Evolutionary conservation across 2,888 invertebrate species (phyloP), one percentile per base, ranked within the genome.

Genomic region (Ischnura elegans): DNA sequence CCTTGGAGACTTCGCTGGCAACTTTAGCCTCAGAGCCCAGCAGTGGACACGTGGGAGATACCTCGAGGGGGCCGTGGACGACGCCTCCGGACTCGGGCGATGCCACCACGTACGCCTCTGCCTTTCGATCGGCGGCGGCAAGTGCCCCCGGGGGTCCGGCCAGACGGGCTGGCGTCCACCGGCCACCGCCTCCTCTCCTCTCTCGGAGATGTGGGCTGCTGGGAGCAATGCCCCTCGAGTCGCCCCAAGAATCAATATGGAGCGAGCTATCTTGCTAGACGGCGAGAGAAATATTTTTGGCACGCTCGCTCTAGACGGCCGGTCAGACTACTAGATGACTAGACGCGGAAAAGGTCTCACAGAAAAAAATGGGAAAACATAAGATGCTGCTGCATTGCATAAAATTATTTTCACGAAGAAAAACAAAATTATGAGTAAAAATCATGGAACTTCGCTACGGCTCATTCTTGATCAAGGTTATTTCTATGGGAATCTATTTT

Each of bases 231-330:
- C n/a, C n/a, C n/a, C n/a, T n/a, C n/a, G n/a, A n/a, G n/a, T n/a
- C n/a, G n/a, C n/a, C n/a, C n/a, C n/a, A n/a, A n/a, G 36, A 76
- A 76, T 76, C 76, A 76, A 76, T 76, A 76, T 76, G 76, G 76
- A 36, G 76, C 36, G 76, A 76, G 29, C 76, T 76, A 13, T 2
- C 29, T 25, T 10, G 21, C 10, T 16, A 36, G 25, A 10, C 29
- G 10, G 36, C 8, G 36, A 76, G 2, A 76, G 16, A 61, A 19
- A n/a, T 76, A 76, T 76, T 76, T 76, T 76, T 36, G 76, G 76
- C 76, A 36, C 25, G 25, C 36, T 3, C 29, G 36, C 76, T 16
- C 36, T 10, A 51, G 36, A 8, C 76, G 36, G 36, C 10, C 76
- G 76, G 36, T 76, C 16, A 76, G n/a, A 13, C 76, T 51, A 10